Conservation (phyloP, 2,113 vertebrate genomes). For the Pelecanoides urinatrix region DNA sequence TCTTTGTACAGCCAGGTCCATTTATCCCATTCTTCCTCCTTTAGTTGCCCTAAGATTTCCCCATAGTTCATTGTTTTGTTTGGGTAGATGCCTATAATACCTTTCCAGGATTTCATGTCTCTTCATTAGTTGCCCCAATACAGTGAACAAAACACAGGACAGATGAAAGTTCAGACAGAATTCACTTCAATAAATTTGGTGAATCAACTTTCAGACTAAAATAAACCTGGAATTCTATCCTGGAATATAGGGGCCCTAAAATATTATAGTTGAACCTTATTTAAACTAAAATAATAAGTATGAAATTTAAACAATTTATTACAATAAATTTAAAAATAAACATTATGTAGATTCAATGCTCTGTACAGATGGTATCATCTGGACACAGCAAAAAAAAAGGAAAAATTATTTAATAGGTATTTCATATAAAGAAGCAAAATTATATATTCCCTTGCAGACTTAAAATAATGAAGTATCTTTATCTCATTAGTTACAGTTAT, state of each 20-base stretch:
- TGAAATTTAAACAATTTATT: background rate
- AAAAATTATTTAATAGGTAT: background rate
- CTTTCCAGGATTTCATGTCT: background rate
- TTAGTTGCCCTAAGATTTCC: background rate
- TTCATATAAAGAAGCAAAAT: background rate
- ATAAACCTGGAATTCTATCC: background rate
- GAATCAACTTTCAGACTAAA: background rate
- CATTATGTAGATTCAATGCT: background rate
- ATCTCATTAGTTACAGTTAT: background rate
- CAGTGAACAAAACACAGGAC: background rate
- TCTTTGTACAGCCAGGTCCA: background rate
- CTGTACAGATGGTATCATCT: background rate
- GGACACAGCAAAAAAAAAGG: background rate
- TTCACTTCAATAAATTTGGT: background rate
- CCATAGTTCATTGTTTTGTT: background rate
- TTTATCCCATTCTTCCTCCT: background rate
- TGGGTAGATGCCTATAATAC: background rate
- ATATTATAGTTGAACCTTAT: background rate
- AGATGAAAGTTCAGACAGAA: background rate
- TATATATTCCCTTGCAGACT: background rate
- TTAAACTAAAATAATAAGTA: background rate
- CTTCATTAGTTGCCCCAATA: background rate
- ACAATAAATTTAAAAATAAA: background rate
- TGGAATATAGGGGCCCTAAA: background rate
- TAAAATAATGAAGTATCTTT: background rate